Percentiles rank a stretch among this genome's conserved stretches.
phyloP scores from a whole-genome alignment of 2,797 vertebrate genomes.

The Calcarius lapponicus region DNA sequence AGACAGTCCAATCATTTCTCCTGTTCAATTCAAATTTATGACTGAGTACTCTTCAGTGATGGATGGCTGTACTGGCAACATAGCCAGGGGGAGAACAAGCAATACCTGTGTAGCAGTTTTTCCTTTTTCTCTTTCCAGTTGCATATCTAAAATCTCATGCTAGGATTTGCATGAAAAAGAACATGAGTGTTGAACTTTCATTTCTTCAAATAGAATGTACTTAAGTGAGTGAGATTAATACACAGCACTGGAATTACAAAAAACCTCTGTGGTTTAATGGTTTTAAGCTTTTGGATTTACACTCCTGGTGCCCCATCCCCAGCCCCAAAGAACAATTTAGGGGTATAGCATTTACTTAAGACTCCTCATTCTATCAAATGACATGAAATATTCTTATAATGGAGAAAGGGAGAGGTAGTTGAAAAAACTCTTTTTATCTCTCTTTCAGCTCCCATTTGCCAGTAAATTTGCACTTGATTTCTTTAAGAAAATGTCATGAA shows the following conservation, averaged over 20 bases:
- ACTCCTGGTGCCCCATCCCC: fast-evolving
- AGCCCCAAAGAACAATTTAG: background rate
- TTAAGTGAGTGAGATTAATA: background rate
- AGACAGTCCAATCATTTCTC: background rate
- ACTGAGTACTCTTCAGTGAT: conserved; percentile 24
- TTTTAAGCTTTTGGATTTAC: background rate
- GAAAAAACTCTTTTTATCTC: background rate
- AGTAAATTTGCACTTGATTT: background rate
- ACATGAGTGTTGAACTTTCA: background rate
- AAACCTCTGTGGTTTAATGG: background rate
- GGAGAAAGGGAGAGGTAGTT: background rate
- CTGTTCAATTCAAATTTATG: conserved; percentile 50
- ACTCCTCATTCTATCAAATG: background rate
- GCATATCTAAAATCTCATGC: background rate
- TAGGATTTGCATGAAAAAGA: background rate
- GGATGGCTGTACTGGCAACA: background rate
- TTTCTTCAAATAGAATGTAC: background rate
- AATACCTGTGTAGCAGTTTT: background rate
- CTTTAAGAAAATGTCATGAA: background rate
- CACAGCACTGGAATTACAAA: background rate
- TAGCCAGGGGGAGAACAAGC: background rate
- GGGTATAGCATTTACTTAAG: background rate
- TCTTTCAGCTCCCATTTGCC: background rate
- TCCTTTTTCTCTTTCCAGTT: background rate
- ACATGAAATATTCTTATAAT: background rate